These are phyloP conservation scores for Clytia hemisphaerica DNA, from an alignment of 30 jellyfish, hydroid and myxozoan genomes.

Conservation along the genomic window DNA sequence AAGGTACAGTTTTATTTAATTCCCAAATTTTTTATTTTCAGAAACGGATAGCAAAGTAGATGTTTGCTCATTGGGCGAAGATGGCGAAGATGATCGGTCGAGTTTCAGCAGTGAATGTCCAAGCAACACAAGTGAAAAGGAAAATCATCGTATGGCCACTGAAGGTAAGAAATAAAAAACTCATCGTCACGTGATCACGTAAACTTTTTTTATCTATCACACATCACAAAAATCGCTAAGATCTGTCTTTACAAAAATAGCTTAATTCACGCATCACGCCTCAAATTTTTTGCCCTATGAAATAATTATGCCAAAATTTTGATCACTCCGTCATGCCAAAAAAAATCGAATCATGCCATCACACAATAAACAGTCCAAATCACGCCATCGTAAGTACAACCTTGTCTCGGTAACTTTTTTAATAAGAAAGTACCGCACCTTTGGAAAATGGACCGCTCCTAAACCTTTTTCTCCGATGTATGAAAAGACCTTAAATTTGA, in stretches of 20 bases:
- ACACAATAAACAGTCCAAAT: no score
- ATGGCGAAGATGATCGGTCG: slow-evolving; percentile 13
- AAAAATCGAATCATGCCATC: no score
- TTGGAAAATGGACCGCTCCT: no score
- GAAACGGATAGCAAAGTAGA: slow-evolving; percentile 26
- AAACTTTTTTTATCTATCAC: neutral
- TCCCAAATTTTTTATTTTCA: slow-evolving; percentile 1
- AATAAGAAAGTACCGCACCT: no score
- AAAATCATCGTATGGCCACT: slow-evolving; percentile 4
- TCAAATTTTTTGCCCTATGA: neutral
- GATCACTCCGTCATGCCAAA: no score
- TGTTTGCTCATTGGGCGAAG: slow-evolving; percentile 13
- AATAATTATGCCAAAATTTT: neutral
- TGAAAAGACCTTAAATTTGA: no score
- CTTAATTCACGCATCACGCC: neutral
- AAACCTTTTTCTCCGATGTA: no score
- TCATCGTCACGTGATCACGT: neutral
- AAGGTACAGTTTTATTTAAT: no score
- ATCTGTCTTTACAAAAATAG: neutral
- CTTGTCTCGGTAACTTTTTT: no score
- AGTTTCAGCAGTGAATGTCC: slow-evolving; percentile 4
- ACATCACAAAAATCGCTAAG: neutral
- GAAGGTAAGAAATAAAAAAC: neutral
- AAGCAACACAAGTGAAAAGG: slow-evolving; percentile 35
- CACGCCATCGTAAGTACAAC: no score